Percentiles rank a stretch among this genome's conserved stretches.
Evolutionary conservation across 2,113 vertebrate species (phyloP).

Genomic region (Alethe diademata): DNA sequence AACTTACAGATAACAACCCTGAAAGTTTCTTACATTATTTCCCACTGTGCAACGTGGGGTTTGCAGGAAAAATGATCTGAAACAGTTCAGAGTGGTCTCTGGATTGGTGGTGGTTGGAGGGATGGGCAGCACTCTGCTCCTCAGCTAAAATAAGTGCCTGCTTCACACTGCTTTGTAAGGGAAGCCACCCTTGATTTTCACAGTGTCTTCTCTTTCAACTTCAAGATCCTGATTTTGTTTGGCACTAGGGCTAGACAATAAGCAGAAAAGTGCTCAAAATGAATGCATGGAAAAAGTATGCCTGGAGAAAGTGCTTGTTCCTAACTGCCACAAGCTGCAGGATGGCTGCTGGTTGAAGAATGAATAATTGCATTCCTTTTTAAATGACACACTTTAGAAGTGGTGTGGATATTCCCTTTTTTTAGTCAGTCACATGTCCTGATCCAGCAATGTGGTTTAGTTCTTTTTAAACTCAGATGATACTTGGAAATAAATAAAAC

Average conservation of each 20-base stretch:
- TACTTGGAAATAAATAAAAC: slow-evolving; percentile 12
- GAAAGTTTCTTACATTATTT: not conserved
- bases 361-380: slow-evolving; percentile 32
- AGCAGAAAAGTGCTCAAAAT: not conserved
- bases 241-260: not conserved
- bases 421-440: not conserved
- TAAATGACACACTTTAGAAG: not conserved
- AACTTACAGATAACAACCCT: not conserved
- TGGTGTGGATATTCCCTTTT: slow-evolving; percentile 12
- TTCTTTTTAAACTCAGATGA: not conserved
- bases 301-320: not conserved
- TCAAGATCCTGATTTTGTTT: not conserved
- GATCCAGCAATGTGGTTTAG: not conserved
- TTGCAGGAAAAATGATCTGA: not conserved
- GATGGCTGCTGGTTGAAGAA: not conserved
- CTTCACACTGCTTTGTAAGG: not conserved
- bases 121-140: not conserved
- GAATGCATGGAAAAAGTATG: not conserved
- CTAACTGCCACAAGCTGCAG: not conserved
- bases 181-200: not conserved
- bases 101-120: not conserved
- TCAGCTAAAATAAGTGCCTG: not conserved
- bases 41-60: not conserved
- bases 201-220: not conserved
- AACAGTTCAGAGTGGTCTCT: not conserved